phyloP scores from a whole-genome alignment of 2,888 invertebrate genomes.

The Synanthedon myopaeformis region DNA sequence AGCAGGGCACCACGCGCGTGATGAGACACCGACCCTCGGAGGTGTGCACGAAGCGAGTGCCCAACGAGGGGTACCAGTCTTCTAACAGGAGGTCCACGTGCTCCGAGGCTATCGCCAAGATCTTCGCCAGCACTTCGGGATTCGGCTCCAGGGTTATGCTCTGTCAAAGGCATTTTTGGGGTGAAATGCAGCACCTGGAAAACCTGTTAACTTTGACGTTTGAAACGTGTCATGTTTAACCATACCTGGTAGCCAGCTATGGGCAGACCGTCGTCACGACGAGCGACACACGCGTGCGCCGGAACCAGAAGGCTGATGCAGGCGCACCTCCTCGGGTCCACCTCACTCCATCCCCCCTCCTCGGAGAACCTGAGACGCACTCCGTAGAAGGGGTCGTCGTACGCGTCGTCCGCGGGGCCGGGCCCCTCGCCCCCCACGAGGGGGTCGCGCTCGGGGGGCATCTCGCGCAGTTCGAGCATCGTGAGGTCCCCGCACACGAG shows the following conservation, averaged over 20 bases:
- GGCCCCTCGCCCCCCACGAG: constrained; percentile 26
- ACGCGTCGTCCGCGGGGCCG: constrained; percentile 17
- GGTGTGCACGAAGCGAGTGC: constrained; percentile 97
- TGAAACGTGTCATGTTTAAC: too few species aligned
- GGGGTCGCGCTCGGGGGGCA: constrained; percentile 68
- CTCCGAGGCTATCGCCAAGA: constrained; percentile 90
- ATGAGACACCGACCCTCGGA: constrained; percentile 96
- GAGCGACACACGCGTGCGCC: constrained; percentile 58
- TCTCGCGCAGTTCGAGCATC: constrained; percentile 84
- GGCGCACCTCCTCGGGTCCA: constrained; percentile 83
- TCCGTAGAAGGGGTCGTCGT: constrained; percentile 13
- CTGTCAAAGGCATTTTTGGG: constrained; percentile 23
- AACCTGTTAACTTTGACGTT: too few species aligned
- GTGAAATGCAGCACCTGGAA: too few species aligned
- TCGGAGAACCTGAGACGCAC: too few species aligned
- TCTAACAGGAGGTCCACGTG: constrained; percentile 96
- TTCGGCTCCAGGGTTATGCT: constrained; percentile 82
- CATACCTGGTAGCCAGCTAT: constrained; percentile 63
- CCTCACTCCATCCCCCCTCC: constrained; percentile 88
- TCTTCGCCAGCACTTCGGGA: constrained; percentile 81
- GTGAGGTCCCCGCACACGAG: constrained; percentile 86
- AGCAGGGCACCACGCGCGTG: constrained; percentile 93
- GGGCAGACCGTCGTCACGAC: constrained; percentile 56
- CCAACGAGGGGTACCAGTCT: constrained; percentile 98
- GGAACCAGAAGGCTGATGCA: constrained; percentile 90